These are phyloP conservation scores for Phrynosoma blainvillii DNA, from an alignment of 2,113 vertebrate genomes.

Conservation along the genomic window DNA sequence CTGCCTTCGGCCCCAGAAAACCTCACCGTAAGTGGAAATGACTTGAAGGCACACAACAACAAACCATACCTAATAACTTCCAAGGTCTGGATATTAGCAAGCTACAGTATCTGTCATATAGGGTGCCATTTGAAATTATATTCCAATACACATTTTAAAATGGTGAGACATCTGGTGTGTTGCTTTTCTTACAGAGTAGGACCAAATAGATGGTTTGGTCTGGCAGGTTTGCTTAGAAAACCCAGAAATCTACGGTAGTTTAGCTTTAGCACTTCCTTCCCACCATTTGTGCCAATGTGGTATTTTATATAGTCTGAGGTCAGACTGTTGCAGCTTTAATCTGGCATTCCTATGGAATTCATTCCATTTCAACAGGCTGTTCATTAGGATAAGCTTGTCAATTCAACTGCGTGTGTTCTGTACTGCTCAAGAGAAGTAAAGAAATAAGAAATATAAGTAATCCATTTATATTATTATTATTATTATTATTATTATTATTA, in stretches of 20 bases:
- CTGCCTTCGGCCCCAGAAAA: no score
- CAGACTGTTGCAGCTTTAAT: background rate
- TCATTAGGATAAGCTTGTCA: slow-evolving; percentile 23
- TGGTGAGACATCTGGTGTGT: background rate
- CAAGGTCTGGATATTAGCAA: no score
- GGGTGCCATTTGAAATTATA: background rate
- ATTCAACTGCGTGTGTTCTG: slow-evolving; percentile 28
- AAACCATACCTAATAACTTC: background rate
- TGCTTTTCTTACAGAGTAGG: background rate
- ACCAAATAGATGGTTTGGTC: background rate
- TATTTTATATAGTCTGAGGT: background rate
- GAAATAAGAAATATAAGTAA: slow-evolving; percentile 35
- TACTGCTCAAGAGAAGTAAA: slow-evolving; percentile 26
- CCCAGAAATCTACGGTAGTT: background rate
- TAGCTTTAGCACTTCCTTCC: background rate
- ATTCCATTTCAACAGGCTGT: slow-evolving; percentile 5
- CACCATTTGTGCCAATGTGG: background rate
- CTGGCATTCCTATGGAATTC: background rate
- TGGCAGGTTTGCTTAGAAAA: background rate
- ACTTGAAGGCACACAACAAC: background rate
- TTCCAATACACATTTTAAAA: background rate
- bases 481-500: background rate
- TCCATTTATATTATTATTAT: slow-evolving; percentile 36
- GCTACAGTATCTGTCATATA: no score
- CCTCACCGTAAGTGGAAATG: no score